Conservation (phyloP, 2,888 invertebrate genomes). For the Andrena haemorrhoa region DNA sequence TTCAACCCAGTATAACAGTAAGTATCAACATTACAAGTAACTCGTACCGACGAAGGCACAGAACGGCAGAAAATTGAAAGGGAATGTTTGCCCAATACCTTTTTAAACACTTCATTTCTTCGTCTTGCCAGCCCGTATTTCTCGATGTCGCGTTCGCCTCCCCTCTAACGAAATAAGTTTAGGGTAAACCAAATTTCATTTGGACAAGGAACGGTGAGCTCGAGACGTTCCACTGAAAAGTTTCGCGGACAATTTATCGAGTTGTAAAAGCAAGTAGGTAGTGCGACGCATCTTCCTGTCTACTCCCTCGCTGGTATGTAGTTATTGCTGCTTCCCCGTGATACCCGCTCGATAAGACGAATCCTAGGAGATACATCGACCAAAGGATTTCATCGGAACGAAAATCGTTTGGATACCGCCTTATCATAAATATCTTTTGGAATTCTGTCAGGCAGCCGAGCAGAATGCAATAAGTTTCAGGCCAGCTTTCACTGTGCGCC, state of each 20-base stretch:
- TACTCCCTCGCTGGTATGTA: background rate
- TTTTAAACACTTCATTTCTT: constrained; percentile 3
- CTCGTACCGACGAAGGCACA: no score
- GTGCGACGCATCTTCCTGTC: constrained; percentile 53
- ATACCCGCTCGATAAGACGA: constrained; percentile 42
- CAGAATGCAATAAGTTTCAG: constrained; percentile 44
- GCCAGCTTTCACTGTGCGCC: constrained; percentile 14
- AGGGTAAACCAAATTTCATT: constrained; percentile 76
- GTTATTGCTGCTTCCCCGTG: constrained; percentile 55
- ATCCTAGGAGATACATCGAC: constrained; percentile 41
- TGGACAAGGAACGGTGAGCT: constrained; percentile 80
- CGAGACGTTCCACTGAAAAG: constrained; percentile 73
- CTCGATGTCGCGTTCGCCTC: background rate
- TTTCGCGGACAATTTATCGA: constrained; percentile 73
- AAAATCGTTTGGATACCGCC: constrained; percentile 29
- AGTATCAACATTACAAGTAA: no score
- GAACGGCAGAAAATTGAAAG: no score
- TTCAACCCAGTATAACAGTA: no score
- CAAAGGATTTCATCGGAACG: constrained; percentile 47
- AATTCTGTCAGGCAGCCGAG: constrained; percentile 27
- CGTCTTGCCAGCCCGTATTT: background rate
- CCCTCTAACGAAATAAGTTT: constrained; percentile 73
- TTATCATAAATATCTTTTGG: constrained; percentile 49
- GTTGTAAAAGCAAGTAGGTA: constrained; percentile 78
- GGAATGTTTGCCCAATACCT: background rate